Evolutionary conservation across 2,888 invertebrate species (phyloP).

Genomic region (Strigamia crassipes): DNA sequence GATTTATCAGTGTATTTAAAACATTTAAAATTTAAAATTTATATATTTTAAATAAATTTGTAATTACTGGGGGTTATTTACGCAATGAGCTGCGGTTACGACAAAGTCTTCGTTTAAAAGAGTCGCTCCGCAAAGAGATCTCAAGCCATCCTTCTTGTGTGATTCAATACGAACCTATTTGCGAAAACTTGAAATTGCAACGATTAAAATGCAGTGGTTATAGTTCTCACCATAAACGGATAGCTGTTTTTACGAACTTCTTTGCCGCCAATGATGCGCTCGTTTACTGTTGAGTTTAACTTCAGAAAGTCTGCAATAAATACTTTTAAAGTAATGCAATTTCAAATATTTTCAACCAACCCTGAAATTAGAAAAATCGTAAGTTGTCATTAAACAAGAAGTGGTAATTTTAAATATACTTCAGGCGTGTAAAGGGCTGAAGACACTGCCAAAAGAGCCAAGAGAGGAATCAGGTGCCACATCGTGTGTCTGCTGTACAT

Average conservation of each 20-base stretch:
- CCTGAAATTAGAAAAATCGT: neutral
- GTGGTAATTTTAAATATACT: neutral
- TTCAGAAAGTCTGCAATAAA: neutral
- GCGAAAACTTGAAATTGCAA: neutral
- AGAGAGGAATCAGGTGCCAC: neutral
- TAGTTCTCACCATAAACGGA: neutral
- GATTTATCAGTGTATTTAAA: neutral
- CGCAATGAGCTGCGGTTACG: neutral
- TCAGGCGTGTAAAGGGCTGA: neutral
- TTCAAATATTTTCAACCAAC: neutral
- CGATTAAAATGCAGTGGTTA: neutral
- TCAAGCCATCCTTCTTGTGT: neutral
- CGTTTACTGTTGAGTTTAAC: neutral
- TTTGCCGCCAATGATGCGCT: slow-evolving; percentile 5
- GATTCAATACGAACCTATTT: neutral
- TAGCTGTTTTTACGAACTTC: slow-evolving; percentile 2
- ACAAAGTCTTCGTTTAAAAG: neutral
- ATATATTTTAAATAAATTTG: neutral
- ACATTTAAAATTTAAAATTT: neutral
- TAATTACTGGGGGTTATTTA: neutral
- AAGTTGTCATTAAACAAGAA: no score
- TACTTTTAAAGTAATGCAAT: neutral
- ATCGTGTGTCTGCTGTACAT: neutral
- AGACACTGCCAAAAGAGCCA: neutral
- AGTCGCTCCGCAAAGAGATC: neutral